Conservation (phyloP, 2,888 invertebrate species). For the Brenthis ino region DNA sequence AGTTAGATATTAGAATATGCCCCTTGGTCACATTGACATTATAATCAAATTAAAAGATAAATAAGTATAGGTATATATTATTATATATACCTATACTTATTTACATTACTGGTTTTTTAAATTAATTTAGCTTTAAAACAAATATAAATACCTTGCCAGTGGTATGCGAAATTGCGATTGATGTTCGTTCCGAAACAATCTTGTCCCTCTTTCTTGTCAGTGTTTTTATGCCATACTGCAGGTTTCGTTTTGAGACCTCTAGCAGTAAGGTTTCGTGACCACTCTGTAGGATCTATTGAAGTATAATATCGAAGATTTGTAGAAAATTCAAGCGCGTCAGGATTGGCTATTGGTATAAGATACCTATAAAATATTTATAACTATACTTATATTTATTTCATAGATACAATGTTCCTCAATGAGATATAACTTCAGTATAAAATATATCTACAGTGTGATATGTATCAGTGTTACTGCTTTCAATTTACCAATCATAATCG, state of each 20-base stretch:
- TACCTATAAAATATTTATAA: conserved; percentile 54
- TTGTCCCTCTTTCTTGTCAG: conserved; percentile 53
- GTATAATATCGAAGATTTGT: conserved; percentile 50
- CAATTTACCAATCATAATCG: conserved; percentile 72
- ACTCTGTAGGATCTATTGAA: conserved; percentile 51
- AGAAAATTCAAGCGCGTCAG: conserved; percentile 67
- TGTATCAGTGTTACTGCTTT: background rate
- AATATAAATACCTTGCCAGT: conserved; percentile 69
- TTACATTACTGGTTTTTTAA: too few relatives aligned
- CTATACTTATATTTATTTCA: background rate
- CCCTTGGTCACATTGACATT: conserved; percentile 4
- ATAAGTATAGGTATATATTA: too few relatives aligned
- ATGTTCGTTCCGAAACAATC: conserved; percentile 70
- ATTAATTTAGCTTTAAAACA: background rate
- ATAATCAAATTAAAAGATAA: background rate
- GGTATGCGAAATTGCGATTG: conserved; percentile 75
- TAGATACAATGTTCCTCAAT: too few relatives aligned
- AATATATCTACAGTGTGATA: background rate
- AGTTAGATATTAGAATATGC: background rate
- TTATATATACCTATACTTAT: background rate
- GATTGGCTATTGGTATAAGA: conserved; percentile 70
- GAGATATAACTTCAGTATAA: background rate
- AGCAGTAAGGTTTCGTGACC: conserved; percentile 59
- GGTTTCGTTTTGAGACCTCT: conserved; percentile 52
- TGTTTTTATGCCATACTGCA: conserved; percentile 67